Percentiles rank a stretch among this genome's conserved stretches.
Conservation (phyloP, 2,888 invertebrate species). For the Hemistola chrysoprasaria region DNA sequence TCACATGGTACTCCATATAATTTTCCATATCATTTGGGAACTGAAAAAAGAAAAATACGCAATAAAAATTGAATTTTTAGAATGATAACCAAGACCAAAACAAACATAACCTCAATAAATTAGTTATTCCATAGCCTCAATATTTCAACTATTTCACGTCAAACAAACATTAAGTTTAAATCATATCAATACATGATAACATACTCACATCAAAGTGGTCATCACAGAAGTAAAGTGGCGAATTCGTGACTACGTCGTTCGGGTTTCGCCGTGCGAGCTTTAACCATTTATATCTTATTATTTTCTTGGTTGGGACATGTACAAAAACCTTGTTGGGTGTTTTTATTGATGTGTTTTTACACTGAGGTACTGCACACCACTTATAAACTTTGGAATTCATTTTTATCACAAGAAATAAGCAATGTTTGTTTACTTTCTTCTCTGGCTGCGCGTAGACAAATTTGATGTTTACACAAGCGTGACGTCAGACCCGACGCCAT, state of each 20-base stretch:
- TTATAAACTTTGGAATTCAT: constrained; percentile 9
- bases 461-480: too few species aligned
- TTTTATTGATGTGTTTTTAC: constrained; percentile 25
- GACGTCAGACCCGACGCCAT: too few species aligned
- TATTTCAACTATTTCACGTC: too few species aligned
- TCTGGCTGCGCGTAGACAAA: background rate
- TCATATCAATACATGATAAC: too few species aligned
- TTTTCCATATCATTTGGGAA: constrained; percentile 30
- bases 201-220: constrained; percentile 26
- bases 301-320: constrained; percentile 27
- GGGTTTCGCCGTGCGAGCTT: constrained; percentile 31
- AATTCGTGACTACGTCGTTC: constrained; percentile 19
- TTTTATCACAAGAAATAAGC: too few species aligned
- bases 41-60: constrained; percentile 8
- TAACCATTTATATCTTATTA: too few species aligned
- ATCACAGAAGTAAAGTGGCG: constrained; percentile 26
- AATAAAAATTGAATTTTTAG: too few species aligned
- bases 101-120: too few species aligned
- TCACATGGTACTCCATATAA: constrained; percentile 28
- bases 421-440: background rate
- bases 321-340: constrained; percentile 31
- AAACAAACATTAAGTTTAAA: too few species aligned
- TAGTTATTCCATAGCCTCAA: too few species aligned
- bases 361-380: constrained; percentile 16
- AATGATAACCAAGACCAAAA: too few species aligned